Conservation (phyloP, 2,113 vertebrate genomes). For the Albula glossodonta region DNA sequence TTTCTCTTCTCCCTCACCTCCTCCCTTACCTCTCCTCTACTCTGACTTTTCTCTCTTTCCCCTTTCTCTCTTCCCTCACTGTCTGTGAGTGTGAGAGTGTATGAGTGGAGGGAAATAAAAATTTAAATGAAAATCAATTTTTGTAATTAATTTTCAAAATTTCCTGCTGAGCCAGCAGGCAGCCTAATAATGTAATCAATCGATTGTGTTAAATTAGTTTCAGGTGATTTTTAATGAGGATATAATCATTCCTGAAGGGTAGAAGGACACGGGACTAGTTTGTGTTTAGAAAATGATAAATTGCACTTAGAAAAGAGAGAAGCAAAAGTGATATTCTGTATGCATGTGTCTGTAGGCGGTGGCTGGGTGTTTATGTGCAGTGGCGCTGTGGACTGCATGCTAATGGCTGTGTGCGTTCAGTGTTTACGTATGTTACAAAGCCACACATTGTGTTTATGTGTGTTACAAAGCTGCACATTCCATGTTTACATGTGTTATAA, state of each 20-base stretch:
- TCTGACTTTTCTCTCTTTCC: neutral
- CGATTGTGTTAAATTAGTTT: slow-evolving; percentile 68
- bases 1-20: slow-evolving; percentile 29
- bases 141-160: slow-evolving; percentile 72
- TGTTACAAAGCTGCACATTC: too few relatives aligned
- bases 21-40: neutral
- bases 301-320: slow-evolving; percentile 33
- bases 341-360: slow-evolving; percentile 39
- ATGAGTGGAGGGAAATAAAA: slow-evolving; percentile 21
- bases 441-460: too few relatives aligned
- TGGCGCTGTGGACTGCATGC: slow-evolving; percentile 53
- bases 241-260: slow-evolving; percentile 68
- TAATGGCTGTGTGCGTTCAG: slow-evolving; percentile 29
- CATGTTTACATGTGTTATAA: too few relatives aligned
- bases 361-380: slow-evolving; percentile 32
- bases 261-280: slow-evolving; percentile 70
- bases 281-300: slow-evolving; percentile 59
- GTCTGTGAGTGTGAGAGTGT: slow-evolving; percentile 12
- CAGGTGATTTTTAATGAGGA: slow-evolving; percentile 77
- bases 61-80: neutral
- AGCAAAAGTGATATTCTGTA: slow-evolving; percentile 52
- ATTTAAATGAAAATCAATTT: slow-evolving; percentile 63
- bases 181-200: slow-evolving; percentile 75
- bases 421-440: slow-evolving; percentile 40
- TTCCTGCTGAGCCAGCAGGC: slow-evolving; percentile 69